phyloP scores from a whole-genome alignment of 2,113 vertebrate species.

The Anthoscopus minutus region DNA sequence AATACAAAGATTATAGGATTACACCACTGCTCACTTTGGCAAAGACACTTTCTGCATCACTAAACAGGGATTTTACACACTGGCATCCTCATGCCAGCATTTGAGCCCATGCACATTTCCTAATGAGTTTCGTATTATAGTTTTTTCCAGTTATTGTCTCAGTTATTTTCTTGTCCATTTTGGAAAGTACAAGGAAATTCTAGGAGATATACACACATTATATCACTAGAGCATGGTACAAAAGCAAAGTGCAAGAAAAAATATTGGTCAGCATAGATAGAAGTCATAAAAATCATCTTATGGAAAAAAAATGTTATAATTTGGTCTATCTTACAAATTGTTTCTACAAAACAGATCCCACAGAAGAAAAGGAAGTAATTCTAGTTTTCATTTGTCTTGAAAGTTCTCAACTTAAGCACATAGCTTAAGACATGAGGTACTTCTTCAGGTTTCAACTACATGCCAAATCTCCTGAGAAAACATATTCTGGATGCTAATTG shows the following conservation, averaged over 20 bases:
- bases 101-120: background rate
- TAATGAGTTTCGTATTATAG: background rate
- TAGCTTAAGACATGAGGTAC: background rate
- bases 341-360: background rate
- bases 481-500: background rate
- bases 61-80: background rate
- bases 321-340: background rate
- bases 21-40: background rate
- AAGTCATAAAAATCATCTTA: background rate
- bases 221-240: background rate
- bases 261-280: accelerated
- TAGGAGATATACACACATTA: background rate
- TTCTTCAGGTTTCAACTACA: background rate
- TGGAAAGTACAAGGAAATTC: background rate
- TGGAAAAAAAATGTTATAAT: background rate
- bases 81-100: background rate
- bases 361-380: background rate
- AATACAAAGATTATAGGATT: background rate
- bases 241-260: background rate
- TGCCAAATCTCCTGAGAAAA: background rate
- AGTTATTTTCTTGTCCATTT: background rate
- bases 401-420: background rate
- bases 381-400: background rate
- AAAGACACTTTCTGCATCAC: background rate
- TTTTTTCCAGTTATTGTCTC: background rate